Percentiles rank a stretch among this genome's conserved stretches.
phyloP scores from a whole-genome alignment of 1,140 invertebrate species.

The Gonioctena quinquepunctata region DNA sequence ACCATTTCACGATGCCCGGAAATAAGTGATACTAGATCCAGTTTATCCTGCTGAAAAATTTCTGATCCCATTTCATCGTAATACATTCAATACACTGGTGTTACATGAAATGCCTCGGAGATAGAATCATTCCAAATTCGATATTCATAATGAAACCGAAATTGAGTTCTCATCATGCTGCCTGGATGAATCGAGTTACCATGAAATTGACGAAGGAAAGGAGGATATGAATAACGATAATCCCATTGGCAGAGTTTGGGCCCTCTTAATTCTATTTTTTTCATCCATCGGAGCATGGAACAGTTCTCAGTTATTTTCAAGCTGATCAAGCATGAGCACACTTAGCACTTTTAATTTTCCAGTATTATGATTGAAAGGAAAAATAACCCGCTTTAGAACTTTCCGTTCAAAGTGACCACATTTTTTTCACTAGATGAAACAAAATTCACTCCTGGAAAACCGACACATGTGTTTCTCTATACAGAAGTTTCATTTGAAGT shows the following conservation, averaged over 20 bases:
- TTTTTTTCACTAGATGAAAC: no score
- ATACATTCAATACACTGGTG: not conserved
- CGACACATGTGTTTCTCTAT: not conserved
- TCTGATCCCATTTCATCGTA: not conserved
- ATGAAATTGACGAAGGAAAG: constrained; percentile 4
- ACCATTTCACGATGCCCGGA: no score
- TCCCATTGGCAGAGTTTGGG: constrained; percentile 1
- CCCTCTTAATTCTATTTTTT: not conserved
- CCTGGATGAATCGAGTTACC: constrained; percentile 7
- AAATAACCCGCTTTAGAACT: no score
- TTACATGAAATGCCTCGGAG: not conserved
- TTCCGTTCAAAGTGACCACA: no score
- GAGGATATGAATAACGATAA: not conserved
- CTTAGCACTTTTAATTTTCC: no score
- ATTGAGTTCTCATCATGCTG: constrained; percentile 13
- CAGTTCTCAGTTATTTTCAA: not conserved
- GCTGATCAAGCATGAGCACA: not conserved
- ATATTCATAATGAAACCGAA: constrained; percentile 9
- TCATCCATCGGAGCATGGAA: not conserved
- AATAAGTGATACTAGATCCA: no score
- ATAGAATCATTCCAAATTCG: constrained; percentile 5
- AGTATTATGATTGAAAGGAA: no score
- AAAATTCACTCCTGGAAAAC: no score
- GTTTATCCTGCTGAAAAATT: not conserved
- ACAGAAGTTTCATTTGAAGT: no score